These are phyloP conservation scores for Pseudomyrmex sp. DNA, from an alignment of 1,140 invertebrate species.

Conservation along the genomic window DNA sequence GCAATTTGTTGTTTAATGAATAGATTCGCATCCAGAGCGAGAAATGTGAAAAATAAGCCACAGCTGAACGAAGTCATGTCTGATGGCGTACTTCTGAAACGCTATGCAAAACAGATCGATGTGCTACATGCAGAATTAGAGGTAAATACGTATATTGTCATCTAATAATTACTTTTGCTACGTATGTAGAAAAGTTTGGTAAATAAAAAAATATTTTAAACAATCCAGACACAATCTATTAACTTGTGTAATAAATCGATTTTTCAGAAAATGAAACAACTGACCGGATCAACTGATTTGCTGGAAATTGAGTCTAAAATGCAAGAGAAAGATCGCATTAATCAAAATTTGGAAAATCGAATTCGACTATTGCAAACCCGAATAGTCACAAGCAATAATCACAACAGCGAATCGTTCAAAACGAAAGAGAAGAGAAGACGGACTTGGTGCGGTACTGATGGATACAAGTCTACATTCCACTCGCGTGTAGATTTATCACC, in stretches of 20 bases:
- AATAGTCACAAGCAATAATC: conserved; percentile 57
- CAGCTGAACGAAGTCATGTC: conserved; percentile 89
- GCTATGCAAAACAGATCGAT: conserved; percentile 84
- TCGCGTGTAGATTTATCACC: conserved; percentile 37
- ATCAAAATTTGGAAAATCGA: conserved; percentile 46
- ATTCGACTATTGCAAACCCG: conserved; percentile 57
- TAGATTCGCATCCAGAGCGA: conserved; percentile 89
- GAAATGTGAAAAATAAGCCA: conserved; percentile 90
- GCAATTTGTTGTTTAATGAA: conserved; percentile 42
- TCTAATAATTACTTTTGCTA: neutral
- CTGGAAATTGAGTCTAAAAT: conserved; percentile 54
- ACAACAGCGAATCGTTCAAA: conserved; percentile 30
- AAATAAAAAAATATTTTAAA: neutral
- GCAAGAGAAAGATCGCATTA: conserved; percentile 60
- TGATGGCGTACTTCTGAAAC: conserved; percentile 88
- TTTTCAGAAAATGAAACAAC: conserved; percentile 55
- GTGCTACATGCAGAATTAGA: conserved; percentile 83
- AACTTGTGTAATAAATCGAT: neutral
- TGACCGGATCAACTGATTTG: conserved; percentile 34
- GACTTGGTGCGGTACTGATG: conserved; percentile 48
- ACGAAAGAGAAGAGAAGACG: conserved; percentile 55
- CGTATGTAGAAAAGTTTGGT: neutral
- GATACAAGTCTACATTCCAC: conserved; percentile 1
- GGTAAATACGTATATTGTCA: conserved; percentile 62
- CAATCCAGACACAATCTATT: neutral